phyloP scores from a whole-genome alignment of 1,140 invertebrate genomes.

The Trichoplusia ni region DNA sequence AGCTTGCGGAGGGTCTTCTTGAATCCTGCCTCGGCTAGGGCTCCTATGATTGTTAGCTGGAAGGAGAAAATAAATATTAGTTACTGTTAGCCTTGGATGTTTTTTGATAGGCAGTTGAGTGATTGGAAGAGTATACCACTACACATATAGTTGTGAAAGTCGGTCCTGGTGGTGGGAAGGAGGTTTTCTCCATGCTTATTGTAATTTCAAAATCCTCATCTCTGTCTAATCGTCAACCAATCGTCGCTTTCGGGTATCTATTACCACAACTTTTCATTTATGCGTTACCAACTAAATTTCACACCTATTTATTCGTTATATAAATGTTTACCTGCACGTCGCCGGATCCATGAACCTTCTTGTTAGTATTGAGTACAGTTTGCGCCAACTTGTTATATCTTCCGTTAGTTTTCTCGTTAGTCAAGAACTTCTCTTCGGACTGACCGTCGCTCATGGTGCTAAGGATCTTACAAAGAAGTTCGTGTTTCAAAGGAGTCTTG shows the following conservation, averaged over 20 bases:
- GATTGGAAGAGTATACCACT: too few species aligned
- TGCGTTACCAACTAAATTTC: background rate
- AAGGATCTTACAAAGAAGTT: conserved; percentile 77
- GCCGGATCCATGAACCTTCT: conserved; percentile 67
- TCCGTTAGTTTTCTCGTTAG: conserved; percentile 53
- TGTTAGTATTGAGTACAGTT: conserved; percentile 64
- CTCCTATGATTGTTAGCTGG: conserved; percentile 73
- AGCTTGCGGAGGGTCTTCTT: conserved; percentile 74
- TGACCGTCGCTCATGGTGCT: conserved; percentile 54
- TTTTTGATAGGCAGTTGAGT: too few species aligned
- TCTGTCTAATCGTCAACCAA: too few species aligned
- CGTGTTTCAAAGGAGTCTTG: conserved; percentile 81
- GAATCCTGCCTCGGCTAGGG: conserved; percentile 79
- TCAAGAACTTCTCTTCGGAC: conserved; percentile 52
- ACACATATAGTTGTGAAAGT: too few species aligned
- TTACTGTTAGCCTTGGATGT: background rate
- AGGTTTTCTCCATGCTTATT: too few species aligned
- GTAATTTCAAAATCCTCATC: too few species aligned
- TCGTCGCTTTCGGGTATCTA: too few species aligned
- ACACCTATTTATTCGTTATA: background rate
- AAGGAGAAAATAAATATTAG: conserved; percentile 11
- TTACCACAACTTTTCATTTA: too few species aligned
- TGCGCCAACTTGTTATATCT: conserved; percentile 63
- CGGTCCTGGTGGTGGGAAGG: too few species aligned
- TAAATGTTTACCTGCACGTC: conserved; percentile 62